phyloP scores from a whole-genome alignment of 2,888 invertebrate species.

The Scrobipalpa atriplicella region DNA sequence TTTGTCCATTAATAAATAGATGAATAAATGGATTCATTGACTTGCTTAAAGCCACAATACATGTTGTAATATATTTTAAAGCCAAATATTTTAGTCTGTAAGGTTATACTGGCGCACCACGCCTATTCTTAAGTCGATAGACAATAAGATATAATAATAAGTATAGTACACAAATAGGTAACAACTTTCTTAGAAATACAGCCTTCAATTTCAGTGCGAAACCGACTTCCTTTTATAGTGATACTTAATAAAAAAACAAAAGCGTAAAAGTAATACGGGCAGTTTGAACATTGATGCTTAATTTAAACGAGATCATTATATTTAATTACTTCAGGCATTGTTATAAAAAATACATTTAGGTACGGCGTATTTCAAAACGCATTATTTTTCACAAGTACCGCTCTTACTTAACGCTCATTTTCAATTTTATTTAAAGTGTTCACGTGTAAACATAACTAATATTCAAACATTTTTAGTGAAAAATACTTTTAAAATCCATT shows the following conservation, averaged over 20 bases:
- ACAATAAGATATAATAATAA: conserved; percentile 72
- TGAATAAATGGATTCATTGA: conserved; percentile 71
- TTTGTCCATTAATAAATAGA: conserved; percentile 66
- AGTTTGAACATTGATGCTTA: neutral
- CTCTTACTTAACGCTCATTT: neutral
- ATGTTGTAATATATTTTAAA: conserved; percentile 80
- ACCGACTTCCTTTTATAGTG: conserved; percentile 32
- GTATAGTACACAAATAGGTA: conserved; percentile 78
- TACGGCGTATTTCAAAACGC: neutral
- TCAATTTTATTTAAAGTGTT: neutral
- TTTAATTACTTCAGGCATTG: neutral
- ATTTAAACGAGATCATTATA: neutral
- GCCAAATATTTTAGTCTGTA: conserved; percentile 83
- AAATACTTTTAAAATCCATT: conserved; percentile 15
- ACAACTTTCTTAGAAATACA: conserved; percentile 75
- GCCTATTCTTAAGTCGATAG: conserved; percentile 77
- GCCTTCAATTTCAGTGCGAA: conserved; percentile 61
- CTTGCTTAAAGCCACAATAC: conserved; percentile 78
- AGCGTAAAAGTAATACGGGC: neutral
- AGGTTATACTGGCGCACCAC: conserved; percentile 73
- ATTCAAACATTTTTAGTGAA: neutral
- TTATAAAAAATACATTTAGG: neutral
- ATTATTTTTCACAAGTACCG: neutral
- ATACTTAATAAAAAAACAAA: neutral
- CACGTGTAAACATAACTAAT: neutral